Percentiles rank a stretch among this genome's conserved stretches.
Evolutionary conservation across 1,140 invertebrate species (phyloP).

Genomic region (Orchestia grillus): DNA sequence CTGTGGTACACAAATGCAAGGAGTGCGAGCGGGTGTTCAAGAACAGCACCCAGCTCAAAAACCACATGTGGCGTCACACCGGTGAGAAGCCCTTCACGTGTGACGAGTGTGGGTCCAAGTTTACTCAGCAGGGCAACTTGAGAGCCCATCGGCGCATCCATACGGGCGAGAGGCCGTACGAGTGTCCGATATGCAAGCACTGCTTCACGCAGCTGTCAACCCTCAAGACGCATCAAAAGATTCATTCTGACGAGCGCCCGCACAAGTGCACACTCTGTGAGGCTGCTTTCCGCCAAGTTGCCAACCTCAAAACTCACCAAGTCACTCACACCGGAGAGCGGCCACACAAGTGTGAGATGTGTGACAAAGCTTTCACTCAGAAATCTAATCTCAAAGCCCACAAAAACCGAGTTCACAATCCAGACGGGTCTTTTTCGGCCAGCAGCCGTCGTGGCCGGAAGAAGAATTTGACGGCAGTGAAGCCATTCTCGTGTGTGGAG

Average conservation of each 20-base stretch:
- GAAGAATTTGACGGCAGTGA: conserved; percentile 66
- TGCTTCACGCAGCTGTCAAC: conserved; percentile 67
- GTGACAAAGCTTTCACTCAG: conserved; percentile 78
- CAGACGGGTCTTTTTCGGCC: conserved; percentile 51
- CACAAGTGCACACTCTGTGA: conserved; percentile 86
- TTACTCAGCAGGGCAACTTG: conserved; percentile 93
- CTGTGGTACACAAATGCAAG: conserved; percentile 67
- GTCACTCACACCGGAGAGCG: conserved; percentile 77
- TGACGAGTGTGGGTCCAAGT: conserved; percentile 85
- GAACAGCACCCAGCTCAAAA: conserved; percentile 69
- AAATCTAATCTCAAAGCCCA: conserved; percentile 68
- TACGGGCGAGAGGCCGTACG: conserved; percentile 86
- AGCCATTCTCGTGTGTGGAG: conserved; percentile 67
- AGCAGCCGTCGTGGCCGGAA: conserved; percentile 63
- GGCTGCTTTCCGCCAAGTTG: conserved; percentile 82
- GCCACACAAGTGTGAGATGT: conserved; percentile 77
- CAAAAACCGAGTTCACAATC: conserved; percentile 65
- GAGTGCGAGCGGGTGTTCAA: conserved; percentile 68
- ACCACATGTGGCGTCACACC: conserved; percentile 69
- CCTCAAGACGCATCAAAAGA: conserved; percentile 68
- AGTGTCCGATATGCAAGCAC: conserved; percentile 66
- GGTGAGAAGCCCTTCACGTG: conserved; percentile 68
- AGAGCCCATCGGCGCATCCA: conserved; percentile 91
- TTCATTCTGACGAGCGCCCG: conserved; percentile 67
- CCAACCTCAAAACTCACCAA: conserved; percentile 68